A percentile compares a stretch with the other conserved stretches of the same genome.
These are phyloP conservation scores for Cyclina sinensis DNA, from an alignment of 1,140 invertebrate species.

Conservation along the genomic window DNA sequence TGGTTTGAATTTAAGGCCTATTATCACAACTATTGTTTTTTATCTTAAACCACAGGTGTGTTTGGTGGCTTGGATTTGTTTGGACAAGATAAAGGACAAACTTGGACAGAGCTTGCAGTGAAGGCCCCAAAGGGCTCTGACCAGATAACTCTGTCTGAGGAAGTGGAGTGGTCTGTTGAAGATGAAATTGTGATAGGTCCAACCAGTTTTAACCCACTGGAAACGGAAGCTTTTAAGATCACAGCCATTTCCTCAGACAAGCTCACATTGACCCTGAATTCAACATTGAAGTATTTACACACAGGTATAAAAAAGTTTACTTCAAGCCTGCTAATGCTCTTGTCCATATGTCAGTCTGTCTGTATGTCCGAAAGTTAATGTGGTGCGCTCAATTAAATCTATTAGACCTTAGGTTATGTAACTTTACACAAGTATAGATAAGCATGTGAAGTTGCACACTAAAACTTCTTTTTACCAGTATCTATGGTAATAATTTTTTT, in stretches of 20 bases:
- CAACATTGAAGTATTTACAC: slow-evolving; percentile 69
- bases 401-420: no score
- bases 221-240: slow-evolving; percentile 76
- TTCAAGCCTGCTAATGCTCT: no score
- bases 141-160: slow-evolving; percentile 60
- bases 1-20: no score
- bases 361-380: no score
- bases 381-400: no score
- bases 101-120: slow-evolving; percentile 74
- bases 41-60: slow-evolving; percentile 58
- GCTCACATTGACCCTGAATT: slow-evolving; percentile 71
- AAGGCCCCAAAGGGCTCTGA: slow-evolving; percentile 69
- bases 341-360: no score
- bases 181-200: slow-evolving; percentile 76
- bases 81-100: slow-evolving; percentile 61
- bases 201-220: slow-evolving; percentile 71
- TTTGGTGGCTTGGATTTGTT: slow-evolving; percentile 77
- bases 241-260: slow-evolving; percentile 61
- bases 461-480: no score
- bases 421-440: no score
- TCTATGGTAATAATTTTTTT: no score
- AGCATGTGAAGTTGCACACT: no score
- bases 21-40: neutral
- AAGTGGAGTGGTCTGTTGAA: slow-evolving; percentile 73
- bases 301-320: no score